Percentiles rank a stretch among this genome's conserved stretches.
phyloP scores from a whole-genome alignment of 1,140 invertebrate genomes.

The Plodia interpunctella region DNA sequence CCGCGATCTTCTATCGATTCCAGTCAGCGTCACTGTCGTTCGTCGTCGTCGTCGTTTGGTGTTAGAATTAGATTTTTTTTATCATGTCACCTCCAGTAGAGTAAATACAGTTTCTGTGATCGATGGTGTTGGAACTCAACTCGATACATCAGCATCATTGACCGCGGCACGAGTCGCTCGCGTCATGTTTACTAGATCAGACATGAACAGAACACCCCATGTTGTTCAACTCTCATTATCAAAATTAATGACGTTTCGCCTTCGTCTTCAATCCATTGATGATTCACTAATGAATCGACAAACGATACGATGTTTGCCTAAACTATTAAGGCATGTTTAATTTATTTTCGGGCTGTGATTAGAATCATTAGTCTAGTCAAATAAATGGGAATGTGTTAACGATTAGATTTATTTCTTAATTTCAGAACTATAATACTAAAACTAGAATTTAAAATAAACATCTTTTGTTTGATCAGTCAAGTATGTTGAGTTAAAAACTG shows the following conservation, averaged over 20 bases:
- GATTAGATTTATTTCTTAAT: background rate
- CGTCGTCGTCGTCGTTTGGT: too few species aligned
- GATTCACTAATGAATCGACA: constrained; percentile 6
- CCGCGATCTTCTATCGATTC: too few species aligned
- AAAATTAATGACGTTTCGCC: constrained; percentile 43
- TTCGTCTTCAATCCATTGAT: constrained; percentile 7
- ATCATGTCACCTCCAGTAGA: constrained; percentile 20
- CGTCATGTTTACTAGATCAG: constrained; percentile 52
- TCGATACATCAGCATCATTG: constrained; percentile 60
- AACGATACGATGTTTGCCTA: background rate
- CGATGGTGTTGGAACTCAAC: constrained; percentile 38
- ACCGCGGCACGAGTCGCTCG: constrained; percentile 44
- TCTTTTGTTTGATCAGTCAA: too few species aligned
- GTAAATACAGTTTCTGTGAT: background rate
- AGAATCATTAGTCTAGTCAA: background rate
- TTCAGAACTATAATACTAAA: too few species aligned
- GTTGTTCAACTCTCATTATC: constrained; percentile 46
- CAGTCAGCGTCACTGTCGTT: too few species aligned
- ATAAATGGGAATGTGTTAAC: background rate
- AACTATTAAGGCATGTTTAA: background rate
- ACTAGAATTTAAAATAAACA: too few species aligned
- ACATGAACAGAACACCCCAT: constrained; percentile 46
- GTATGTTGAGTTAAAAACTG: too few species aligned
- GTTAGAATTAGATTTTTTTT: too few species aligned
- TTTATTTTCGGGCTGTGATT: background rate